phyloP scores from a whole-genome alignment of 1,140 invertebrate genomes.

The Bombus affinis region DNA sequence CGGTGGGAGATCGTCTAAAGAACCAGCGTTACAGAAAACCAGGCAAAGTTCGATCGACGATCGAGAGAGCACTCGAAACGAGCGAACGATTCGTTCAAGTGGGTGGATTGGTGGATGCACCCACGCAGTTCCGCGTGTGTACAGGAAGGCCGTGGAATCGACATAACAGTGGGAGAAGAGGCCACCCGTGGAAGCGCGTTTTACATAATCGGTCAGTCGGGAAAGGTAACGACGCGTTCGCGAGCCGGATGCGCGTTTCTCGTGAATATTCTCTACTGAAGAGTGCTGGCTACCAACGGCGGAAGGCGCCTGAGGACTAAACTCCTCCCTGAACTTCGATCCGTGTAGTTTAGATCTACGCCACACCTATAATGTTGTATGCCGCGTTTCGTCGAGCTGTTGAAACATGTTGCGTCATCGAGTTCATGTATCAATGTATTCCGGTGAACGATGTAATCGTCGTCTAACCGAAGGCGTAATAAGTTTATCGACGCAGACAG shows the following conservation, averaged over 20 bases:
- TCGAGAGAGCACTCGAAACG: background rate
- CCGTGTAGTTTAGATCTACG: slow-evolving; percentile 12
- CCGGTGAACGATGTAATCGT: slow-evolving; percentile 33
- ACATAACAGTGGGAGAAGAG: slow-evolving; percentile 49
- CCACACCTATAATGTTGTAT: slow-evolving; percentile 28
- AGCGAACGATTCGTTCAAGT: slow-evolving; percentile 28
- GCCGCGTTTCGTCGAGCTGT: slow-evolving; percentile 7
- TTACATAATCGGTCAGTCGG: slow-evolving; percentile 66
- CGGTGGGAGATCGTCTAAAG: background rate
- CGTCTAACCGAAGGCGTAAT: background rate
- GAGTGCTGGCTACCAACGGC: background rate
- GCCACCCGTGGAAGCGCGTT: slow-evolving; percentile 65
- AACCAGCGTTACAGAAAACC: background rate
- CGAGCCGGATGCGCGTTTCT: slow-evolving; percentile 56
- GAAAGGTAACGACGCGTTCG: slow-evolving; percentile 50
- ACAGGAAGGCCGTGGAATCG: slow-evolving; percentile 22
- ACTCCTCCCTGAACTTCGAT: slow-evolving; percentile 15
- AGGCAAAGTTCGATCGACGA: slow-evolving; percentile 19
- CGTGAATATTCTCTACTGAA: slow-evolving; percentile 23
- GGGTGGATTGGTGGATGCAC: slow-evolving; percentile 55
- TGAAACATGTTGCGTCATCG: slow-evolving; percentile 18
- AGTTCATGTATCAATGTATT: background rate
- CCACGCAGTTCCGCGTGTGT: slow-evolving; percentile 56
- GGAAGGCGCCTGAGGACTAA: background rate
- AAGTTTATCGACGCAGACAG: background rate